A percentile compares a stretch with the other conserved stretches of the same genome.
Evolutionary conservation across 2,797 vertebrate species (phyloP).

Genomic region (Cuniculus paca): DNA sequence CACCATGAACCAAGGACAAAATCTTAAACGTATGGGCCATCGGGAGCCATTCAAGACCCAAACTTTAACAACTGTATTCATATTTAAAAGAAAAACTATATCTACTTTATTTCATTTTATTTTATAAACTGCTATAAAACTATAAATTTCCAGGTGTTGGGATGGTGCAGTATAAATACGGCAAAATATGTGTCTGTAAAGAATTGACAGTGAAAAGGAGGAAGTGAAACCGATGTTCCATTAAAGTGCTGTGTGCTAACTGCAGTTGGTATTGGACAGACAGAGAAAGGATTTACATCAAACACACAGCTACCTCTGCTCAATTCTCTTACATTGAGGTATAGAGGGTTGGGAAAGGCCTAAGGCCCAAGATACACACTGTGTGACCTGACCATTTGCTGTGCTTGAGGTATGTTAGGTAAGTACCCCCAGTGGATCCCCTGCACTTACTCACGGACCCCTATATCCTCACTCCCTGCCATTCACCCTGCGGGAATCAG

Average conservation of each 20-base stretch:
- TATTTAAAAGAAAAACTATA: constrained; percentile 20
- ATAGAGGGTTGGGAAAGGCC: not conserved
- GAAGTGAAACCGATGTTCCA: not conserved
- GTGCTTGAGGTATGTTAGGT: too few species aligned
- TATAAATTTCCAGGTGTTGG: not conserved
- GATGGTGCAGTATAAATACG: not conserved
- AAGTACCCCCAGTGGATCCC: not conserved
- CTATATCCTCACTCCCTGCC: too few species aligned
- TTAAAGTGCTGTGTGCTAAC: not conserved
- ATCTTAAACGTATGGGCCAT: not conserved
- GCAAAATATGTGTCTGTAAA: not conserved
- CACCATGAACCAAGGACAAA: not conserved
- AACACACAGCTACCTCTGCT: not conserved
- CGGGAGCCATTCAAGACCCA: too few species aligned
- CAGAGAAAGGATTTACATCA: not conserved
- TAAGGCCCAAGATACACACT: not conserved
- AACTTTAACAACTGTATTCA: not conserved
- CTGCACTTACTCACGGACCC: not conserved
- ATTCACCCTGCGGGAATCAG: not conserved
- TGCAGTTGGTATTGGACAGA: too few species aligned
- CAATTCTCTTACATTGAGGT: not conserved
- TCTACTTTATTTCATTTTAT: constrained; percentile 32
- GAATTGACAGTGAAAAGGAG: not conserved
- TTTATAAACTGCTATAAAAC: not conserved
- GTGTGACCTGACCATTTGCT: not conserved